Base-by-base conservation (phyloP, 2,797 vertebrate species). In the Alfaro cultratus region DNA sequence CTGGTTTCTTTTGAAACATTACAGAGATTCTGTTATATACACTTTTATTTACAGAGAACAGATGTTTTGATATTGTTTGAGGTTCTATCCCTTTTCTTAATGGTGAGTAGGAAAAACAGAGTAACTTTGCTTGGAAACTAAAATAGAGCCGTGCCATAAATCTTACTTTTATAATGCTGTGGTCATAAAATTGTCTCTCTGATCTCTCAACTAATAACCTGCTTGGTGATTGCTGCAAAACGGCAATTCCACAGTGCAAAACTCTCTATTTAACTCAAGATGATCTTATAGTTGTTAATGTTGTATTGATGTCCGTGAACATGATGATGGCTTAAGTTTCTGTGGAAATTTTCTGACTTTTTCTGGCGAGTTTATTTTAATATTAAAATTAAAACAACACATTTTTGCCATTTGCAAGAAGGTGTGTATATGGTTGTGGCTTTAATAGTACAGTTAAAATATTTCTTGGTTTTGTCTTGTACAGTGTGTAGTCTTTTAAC, bases 401-500 rank as follows among this genome's bases (percentile, higher is more conserved):
- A 55, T 55, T 34, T 21, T 18, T 31, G 21, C 21, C 49, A 51
- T 51, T 51, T 51, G 21, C 15, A 4, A 34, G 18, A 64, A 64
- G 31, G 12, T n/a, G 15, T 71, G 10, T 9, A 41, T 29, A 70
- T 71, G 12, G 18, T 16, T 57, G 34, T 45, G 47, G 15, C 67
- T 51, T 55, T 68, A 41, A 9, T n/a, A 55, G 29, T 23, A 18
- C 10, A 57, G 34, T 21, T 47, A 31, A 21, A 45, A 39, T 45
- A 23, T 62, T 49, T 43, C 34, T 16, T 51, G 18, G 53, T 45
- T 16, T 47, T 72, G 67, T 49, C 49, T 49, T 45, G 1, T 79
- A 53, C 47, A 80, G 26, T 70, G 67, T 71, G 31, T 72, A 73
- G 70, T 73, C 62, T n/a, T 83, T 47, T 84, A 10, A 55, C 83